Conservation (phyloP, 2,888 invertebrate species). For the Venusia cambrica region DNA sequence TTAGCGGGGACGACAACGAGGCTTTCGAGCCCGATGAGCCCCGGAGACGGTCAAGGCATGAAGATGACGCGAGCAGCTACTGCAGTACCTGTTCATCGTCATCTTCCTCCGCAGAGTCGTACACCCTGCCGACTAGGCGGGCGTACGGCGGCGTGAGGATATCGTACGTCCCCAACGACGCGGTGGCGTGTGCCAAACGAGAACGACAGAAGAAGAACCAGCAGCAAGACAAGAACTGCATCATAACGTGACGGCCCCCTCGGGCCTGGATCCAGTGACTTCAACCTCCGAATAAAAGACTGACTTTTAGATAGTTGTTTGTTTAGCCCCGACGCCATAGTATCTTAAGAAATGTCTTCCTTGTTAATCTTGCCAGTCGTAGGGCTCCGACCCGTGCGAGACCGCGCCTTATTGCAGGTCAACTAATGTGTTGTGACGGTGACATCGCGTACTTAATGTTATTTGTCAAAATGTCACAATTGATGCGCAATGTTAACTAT, state of each 20-base stretch:
- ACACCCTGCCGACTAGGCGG: conserved; percentile 90
- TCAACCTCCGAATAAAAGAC: conserved; percentile 76
- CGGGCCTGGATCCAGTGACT: conserved; percentile 55
- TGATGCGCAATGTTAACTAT: conserved; percentile 43
- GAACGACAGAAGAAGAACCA: conserved; percentile 81
- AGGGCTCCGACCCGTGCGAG: too few relatives aligned
- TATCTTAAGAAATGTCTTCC: conserved; percentile 52
- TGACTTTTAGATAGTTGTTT: conserved; percentile 70
- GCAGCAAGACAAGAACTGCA: conserved; percentile 90
- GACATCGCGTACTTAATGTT: conserved; percentile 36
- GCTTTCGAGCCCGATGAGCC: conserved; percentile 73
- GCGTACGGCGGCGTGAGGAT: conserved; percentile 94
- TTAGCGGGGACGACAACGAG: conserved; percentile 72
- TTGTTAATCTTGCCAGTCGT: conserved; percentile 35
- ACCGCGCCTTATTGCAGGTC: too few relatives aligned
- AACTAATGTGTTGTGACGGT: conserved; percentile 62
- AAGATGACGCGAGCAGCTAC: conserved; percentile 86
- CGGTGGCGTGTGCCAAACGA: conserved; percentile 89
- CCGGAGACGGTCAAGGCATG: conserved; percentile 48
- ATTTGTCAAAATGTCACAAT: conserved; percentile 45
- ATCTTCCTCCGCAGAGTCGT: conserved; percentile 93
- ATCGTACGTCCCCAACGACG: conserved; percentile 96
- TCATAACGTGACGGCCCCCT: conserved; percentile 88
- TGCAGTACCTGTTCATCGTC: conserved; percentile 96
- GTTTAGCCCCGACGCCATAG: conserved; percentile 65